Evolutionary conservation across 1,140 invertebrate species (phyloP).

Genomic region (Daktulosphaira vitifoliae): DNA sequence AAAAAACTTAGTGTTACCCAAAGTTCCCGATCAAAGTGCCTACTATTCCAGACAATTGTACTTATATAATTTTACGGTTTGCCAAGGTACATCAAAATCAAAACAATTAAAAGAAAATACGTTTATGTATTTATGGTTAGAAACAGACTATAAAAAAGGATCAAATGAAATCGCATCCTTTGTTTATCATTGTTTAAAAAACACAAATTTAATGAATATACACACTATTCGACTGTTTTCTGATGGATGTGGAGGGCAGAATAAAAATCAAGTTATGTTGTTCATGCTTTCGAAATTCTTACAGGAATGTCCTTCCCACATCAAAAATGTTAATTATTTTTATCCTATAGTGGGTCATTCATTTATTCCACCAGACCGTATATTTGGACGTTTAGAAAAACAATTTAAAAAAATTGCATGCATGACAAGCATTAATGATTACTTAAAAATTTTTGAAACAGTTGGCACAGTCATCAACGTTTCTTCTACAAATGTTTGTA

Average conservation of each 20-base stretch:
- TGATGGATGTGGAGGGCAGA: no score
- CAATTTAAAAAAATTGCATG: slow-evolving; percentile 37
- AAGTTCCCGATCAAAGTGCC: slow-evolving; percentile 1
- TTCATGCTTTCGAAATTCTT: slow-evolving; percentile 38
- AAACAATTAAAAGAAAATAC: no score
- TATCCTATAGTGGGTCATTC: slow-evolving; percentile 41
- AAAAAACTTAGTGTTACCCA: slow-evolving; percentile 12
- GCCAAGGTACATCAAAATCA: no score
- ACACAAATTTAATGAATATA: slow-evolving; percentile 12
- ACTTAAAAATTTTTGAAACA: slow-evolving; percentile 14
- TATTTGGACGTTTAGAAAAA: slow-evolving; percentile 41
- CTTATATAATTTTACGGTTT: no score
- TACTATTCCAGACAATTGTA: no score
- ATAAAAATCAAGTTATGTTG: no score
- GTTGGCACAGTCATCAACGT: slow-evolving; percentile 3
- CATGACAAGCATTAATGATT: slow-evolving; percentile 33
- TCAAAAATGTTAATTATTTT: slow-evolving; percentile 36
- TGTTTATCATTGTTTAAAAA: no score
- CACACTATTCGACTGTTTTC: slow-evolving; percentile 16
- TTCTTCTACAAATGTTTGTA: not conserved
- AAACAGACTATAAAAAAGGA: no score
- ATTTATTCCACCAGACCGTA: slow-evolving; percentile 40
- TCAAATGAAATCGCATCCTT: no score
- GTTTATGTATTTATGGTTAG: no score
- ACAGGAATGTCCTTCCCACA: not conserved